Evolutionary conservation across 2,113 vertebrate species (phyloP).

Genomic region (Semicossyphus pulcher): DNA sequence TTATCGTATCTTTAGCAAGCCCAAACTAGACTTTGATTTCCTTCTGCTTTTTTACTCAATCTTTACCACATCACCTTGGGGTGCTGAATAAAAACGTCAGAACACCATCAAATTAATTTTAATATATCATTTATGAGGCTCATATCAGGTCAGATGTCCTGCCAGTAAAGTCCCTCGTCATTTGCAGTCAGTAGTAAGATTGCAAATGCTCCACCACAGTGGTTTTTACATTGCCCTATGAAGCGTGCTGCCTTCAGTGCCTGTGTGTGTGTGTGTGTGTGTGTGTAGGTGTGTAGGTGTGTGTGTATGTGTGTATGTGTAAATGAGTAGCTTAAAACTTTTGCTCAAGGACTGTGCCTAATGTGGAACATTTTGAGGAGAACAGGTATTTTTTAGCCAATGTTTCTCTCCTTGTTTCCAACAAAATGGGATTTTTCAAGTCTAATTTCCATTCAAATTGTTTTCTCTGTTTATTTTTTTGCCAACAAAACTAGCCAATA

Average conservation of each 20-base stretch:
- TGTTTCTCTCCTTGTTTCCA: slow-evolving; percentile 24
- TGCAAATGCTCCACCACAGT: slow-evolving; percentile 53
- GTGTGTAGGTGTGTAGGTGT: neutral
- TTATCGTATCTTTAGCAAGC: neutral
- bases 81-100: slow-evolving; percentile 7
- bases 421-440: slow-evolving; percentile 40
- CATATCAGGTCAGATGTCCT: slow-evolving; percentile 55
- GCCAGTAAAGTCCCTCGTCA: slow-evolving; percentile 22
- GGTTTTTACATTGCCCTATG: slow-evolving; percentile 49
- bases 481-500: slow-evolving; percentile 26
- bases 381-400: neutral
- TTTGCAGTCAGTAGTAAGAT: slow-evolving; percentile 59
- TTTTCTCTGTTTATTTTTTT: slow-evolving; percentile 8
- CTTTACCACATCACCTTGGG: neutral
- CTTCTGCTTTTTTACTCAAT: too few species aligned
- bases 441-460: slow-evolving; percentile 46
- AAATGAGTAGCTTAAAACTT: slow-evolving; percentile 3
- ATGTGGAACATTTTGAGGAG: neutral
- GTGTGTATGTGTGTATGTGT: neutral
- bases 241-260: slow-evolving; percentile 48
- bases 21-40: neutral
- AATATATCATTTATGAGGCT: slow-evolving; percentile 54
- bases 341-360: slow-evolving; percentile 19
- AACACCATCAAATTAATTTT: slow-evolving; percentile 52
- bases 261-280: neutral